Base-by-base conservation (phyloP, 1,140 invertebrate genomes). In the Danaus plexippus region DNA sequence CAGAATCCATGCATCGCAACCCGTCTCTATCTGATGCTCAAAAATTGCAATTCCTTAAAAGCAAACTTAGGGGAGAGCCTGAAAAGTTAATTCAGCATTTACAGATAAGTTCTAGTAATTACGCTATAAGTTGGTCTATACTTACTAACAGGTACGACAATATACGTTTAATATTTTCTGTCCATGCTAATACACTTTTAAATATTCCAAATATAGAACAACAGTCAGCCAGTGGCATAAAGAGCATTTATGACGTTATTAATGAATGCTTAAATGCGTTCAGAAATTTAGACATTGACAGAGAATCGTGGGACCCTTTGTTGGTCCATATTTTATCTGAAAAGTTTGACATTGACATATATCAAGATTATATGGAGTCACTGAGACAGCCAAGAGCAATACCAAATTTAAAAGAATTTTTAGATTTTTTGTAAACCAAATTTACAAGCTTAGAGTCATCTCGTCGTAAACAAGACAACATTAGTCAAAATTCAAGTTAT, bases 261-360 rank as follows among this genome's bases (percentile, higher is more conserved):
- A 46, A 47, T 49, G 66, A 69, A 52, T 47, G 46, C 44, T 15
- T 69, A 9, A 44, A 69, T 12, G 57, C 54, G 9, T 57, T 69
- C 8, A 51, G 56, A 47, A 66, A 61, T 40, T 40, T 69, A 41
- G 63, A 61, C 10, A 56, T 69, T 46, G 58, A 69, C 32, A 61
- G 9, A 40, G 62, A n/a, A 9, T 64, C 41, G 66, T n/a, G n/a
- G n/a, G n/a, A n/a, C n/a, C n/a, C n/a, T n/a, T n/a, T n/a, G n/a
- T n/a, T n/a, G n/a, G n/a, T 65, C 3, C 57, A 68, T 47, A 9
- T 68, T 8, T 18, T 63, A 11, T 5, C 41, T 41, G 56, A 63
- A 58, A 63, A 63, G 58, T 51, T 63, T 18, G 56, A 63, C 11
- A 51, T 10, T 10, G 54, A 32, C 9, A 42, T 51, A 11, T 52